These are phyloP conservation scores for Scortum barcoo DNA, from an alignment of 2,113 vertebrate genomes.

Conservation along the genomic window DNA sequence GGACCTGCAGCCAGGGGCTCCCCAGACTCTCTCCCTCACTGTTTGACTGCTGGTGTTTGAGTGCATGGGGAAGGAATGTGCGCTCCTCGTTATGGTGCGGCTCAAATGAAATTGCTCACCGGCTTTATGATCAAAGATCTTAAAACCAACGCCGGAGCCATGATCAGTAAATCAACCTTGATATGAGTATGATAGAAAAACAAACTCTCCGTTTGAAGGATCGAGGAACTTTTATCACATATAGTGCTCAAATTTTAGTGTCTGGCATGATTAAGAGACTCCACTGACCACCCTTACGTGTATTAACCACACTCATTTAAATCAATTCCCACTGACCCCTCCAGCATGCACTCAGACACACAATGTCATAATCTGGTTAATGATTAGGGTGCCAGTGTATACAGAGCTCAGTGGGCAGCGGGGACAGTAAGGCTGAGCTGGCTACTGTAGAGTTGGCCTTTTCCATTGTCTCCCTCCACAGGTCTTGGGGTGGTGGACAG, in stretches of 20 bases:
- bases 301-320: constrained; percentile 11
- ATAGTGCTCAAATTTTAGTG: not conserved
- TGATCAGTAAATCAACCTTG: constrained; percentile 14
- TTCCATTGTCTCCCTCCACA: constrained; percentile 70
- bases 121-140: constrained; percentile 36
- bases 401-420: constrained; percentile 78
- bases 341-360: constrained; percentile 39
- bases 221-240: not conserved
- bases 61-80: constrained; percentile 70
- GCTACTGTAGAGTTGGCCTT: constrained; percentile 68
- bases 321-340: constrained; percentile 34
- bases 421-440: constrained; percentile 80
- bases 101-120: constrained; percentile 55
- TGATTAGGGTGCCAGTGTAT: constrained; percentile 69
- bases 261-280: constrained; percentile 4
- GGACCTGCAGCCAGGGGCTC: constrained; percentile 56
- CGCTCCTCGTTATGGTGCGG: constrained; percentile 42
- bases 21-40: constrained; percentile 44
- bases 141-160: not conserved
- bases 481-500: constrained; percentile 57
- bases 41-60: constrained; percentile 58
- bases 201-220: not conserved
- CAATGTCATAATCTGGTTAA: constrained; percentile 72
- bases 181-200: not conserved
- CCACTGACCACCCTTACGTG: constrained; percentile 15